A percentile compares a stretch with the other conserved stretches of the same genome.
These are phyloP conservation scores for Calypte anna DNA, from an alignment of 2,113 vertebrate species.

Conservation along the genomic window DNA sequence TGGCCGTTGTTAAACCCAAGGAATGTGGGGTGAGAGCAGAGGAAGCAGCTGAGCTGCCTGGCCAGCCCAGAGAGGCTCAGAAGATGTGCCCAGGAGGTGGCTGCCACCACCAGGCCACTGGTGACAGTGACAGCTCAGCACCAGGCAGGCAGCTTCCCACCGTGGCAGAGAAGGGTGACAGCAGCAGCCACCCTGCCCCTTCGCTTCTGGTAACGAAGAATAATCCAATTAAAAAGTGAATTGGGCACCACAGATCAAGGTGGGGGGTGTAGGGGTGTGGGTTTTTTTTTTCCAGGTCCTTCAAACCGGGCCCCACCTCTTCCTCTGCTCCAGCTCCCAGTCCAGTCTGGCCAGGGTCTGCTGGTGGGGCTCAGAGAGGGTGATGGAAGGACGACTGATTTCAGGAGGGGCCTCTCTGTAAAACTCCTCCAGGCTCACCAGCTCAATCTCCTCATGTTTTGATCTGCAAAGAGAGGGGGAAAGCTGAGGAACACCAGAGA, in stretches of 20 bases:
- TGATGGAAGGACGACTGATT: constrained; percentile 88
- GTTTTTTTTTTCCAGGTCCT: no score
- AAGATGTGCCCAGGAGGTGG: background rate
- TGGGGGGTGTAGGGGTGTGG: no score
- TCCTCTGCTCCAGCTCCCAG: constrained; percentile 98
- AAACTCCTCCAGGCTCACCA: constrained; percentile 93
- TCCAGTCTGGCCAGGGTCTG: constrained; percentile 95
- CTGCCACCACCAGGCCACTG: background rate
- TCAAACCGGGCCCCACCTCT: constrained; percentile 79
- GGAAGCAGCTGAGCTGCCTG: background rate
- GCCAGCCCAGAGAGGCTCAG: background rate
- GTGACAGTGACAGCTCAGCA: rapidly evolving
- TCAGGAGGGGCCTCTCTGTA: constrained; percentile 88
- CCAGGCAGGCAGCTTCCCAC: background rate
- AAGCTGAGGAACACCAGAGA: background rate
- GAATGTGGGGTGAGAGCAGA: rapidly evolving
- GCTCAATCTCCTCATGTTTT: constrained; percentile 95
- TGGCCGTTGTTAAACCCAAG: no score
- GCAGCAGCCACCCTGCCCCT: background rate
- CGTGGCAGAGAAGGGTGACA: background rate
- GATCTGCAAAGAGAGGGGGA: constrained; percentile 77
- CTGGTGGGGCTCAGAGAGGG: constrained; percentile 90
- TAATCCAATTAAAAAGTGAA: no score
- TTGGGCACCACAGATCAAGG: no score
- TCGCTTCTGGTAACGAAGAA: no score